Evolutionary conservation across 2,797 vertebrate species (phyloP).

Genomic region (Lophotriccus pileatus): DNA sequence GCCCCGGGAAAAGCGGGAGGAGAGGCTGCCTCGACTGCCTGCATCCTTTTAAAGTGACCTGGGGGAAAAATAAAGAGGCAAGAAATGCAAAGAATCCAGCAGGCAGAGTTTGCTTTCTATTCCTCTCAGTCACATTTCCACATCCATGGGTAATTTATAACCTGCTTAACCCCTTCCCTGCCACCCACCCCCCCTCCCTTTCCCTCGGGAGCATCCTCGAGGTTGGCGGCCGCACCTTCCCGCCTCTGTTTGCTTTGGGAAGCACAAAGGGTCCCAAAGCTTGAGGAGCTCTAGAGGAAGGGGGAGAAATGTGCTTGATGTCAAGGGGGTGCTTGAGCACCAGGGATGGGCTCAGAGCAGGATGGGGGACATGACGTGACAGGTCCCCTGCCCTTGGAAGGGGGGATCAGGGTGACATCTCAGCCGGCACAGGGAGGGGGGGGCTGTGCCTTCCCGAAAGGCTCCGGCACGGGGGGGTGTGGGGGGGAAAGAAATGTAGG

Average conservation of each 20-base stretch:
- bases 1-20: background rate
- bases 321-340: background rate
- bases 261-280: background rate
- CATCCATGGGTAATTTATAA: conserved; percentile 60
- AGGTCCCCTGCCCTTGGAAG: rapidly evolving
- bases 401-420: rapidly evolving
- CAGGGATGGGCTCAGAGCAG: background rate
- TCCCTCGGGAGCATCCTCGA: background rate
- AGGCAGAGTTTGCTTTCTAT: conserved; percentile 48
- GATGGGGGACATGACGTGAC: rapidly evolving
- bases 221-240: background rate
- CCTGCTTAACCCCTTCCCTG: conserved; percentile 48
- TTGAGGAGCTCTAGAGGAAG: background rate
- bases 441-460: background rate
- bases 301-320: background rate
- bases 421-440: rapidly evolving
- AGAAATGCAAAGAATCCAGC: conserved; percentile 68
- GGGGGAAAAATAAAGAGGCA: conserved; percentile 67
- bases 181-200: background rate
- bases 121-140: conserved; percentile 59
- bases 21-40: conserved; percentile 36
- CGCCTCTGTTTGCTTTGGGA: conserved; percentile 24
- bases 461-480: background rate
- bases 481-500: background rate
- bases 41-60: conserved; percentile 68